Conservation (phyloP, 2,888 invertebrate species). For the Erebia aethiops region DNA sequence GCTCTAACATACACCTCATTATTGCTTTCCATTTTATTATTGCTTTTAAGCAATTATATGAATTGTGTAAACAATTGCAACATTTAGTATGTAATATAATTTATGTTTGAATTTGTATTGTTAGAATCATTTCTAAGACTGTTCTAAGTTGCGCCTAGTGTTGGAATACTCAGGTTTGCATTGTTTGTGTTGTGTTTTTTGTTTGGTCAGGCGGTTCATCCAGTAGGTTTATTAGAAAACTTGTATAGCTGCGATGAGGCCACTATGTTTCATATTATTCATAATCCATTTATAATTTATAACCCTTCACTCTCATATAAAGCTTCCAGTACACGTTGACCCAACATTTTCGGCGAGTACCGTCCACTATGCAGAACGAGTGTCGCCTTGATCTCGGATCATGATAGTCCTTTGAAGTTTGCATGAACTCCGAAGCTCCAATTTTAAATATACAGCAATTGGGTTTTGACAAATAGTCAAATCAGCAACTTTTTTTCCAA, state of each 20-base stretch:
- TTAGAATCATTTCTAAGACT: conserved; percentile 40
- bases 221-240: conserved; percentile 76
- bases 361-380: background rate
- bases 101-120: conserved; percentile 31
- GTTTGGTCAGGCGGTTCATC: conserved; percentile 53
- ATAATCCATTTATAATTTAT: conserved; percentile 28
- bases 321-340: background rate
- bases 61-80: conserved; percentile 18
- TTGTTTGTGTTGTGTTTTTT: conserved; percentile 35
- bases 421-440: no score
- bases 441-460: no score
- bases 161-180: conserved; percentile 36
- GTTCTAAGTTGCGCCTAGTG: conserved; percentile 34
- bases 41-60: no score
- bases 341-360: background rate
- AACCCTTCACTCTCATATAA: conserved; percentile 32
- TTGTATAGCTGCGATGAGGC: conserved; percentile 74
- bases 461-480: no score
- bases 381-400: no score
- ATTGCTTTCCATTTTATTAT: no score
- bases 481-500: no score
- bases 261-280: conserved; percentile 43
- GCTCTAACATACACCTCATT: no score
- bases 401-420: no score
- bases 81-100: conserved; percentile 21